Conservation (phyloP, 2,113 vertebrate species). For the Ceyx cyanopectus region DNA sequence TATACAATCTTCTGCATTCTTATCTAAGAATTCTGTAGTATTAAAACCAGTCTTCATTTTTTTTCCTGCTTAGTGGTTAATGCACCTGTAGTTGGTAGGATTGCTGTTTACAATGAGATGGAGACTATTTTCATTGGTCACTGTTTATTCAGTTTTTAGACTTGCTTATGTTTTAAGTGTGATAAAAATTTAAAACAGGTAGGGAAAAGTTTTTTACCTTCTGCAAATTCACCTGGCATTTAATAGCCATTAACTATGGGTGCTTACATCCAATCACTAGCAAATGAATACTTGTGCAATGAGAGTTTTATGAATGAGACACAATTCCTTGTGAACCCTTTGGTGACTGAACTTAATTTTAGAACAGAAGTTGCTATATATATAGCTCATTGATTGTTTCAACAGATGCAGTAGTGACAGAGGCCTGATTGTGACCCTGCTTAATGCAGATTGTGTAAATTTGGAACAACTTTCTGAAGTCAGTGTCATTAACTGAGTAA, state of each 20-base stretch:
- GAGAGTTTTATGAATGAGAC: not conserved
- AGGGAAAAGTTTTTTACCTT: not conserved
- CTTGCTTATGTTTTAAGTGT: conserved; percentile 31
- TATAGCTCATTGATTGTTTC: not conserved
- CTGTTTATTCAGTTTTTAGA: not conserved
- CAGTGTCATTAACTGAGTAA: not conserved
- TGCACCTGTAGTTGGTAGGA: not conserved
- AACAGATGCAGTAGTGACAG: not conserved
- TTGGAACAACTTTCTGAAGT: not conserved
- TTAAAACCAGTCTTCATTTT: not conserved
- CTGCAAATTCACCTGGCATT: not conserved
- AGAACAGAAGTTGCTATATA: not conserved
- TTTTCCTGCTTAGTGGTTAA: not conserved
- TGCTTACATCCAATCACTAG: not conserved
- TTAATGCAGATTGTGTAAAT: not conserved
- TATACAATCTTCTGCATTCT: not conserved
- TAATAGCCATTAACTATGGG: not conserved
- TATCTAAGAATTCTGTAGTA: not conserved
- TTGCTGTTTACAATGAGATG: not conserved
- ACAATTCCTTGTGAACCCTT: not conserved
- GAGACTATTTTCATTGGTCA: not conserved
- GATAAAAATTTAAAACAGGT: not conserved
- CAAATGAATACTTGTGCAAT: too few relatives aligned
- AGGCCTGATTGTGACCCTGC: not conserved
- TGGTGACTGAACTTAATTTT: not conserved